Conservation (phyloP, 2,888 invertebrate species). For the Troilus luridus region DNA sequence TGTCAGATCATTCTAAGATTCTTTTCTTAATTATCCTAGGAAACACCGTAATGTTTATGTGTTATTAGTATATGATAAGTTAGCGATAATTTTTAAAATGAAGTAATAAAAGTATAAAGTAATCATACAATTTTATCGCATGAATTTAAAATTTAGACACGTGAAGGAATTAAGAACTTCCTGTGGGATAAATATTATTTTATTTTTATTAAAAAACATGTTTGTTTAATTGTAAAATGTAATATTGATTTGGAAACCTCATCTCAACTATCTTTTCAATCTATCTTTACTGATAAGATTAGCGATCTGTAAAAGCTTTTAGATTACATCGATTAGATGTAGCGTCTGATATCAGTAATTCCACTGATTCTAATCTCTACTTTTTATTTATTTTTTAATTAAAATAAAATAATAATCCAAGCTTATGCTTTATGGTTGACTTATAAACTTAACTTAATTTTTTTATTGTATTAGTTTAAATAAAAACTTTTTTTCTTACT, state of each 20-base stretch:
- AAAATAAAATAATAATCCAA: not conserved
- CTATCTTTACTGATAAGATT: not conserved
- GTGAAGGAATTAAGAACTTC: not conserved
- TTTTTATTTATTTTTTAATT: not conserved
- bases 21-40: not conserved
- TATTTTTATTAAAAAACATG: not conserved
- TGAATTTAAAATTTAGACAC: not conserved
- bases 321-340: not conserved
- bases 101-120: not conserved
- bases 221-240: not conserved
- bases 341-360: not conserved
- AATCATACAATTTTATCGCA: not conserved
- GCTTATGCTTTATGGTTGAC: not conserved
- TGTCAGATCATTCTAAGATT: not conserved
- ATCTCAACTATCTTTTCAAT: not conserved
- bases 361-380: not conserved
- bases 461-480: not conserved
- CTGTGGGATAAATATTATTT: not conserved
- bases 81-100: not conserved
- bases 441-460: not conserved
- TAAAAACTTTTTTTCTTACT: too few relatives aligned
- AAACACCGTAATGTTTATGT: not conserved
- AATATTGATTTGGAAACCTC: not conserved
- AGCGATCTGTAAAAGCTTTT: not conserved
- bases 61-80: not conserved